Evolutionary conservation across 2,888 invertebrate species (phyloP), one percentile per base, ranked within the genome.

Genomic region (Aphidoletes aphidimyza): DNA sequence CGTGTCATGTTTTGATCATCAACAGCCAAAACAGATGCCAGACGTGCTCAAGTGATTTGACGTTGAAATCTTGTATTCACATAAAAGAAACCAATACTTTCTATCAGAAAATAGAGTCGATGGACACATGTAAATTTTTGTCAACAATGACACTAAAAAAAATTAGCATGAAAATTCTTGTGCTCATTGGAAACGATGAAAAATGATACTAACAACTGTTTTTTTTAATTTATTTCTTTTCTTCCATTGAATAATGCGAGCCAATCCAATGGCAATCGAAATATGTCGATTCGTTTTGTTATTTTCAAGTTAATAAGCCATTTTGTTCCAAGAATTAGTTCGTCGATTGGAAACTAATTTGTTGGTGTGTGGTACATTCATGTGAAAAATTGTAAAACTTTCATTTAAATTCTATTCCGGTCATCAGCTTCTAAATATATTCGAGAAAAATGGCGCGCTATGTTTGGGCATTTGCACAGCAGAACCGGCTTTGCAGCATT

Each of bases 331-430:
- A 26, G 54, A 54, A 54, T 54, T 54, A 54, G 54, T 54, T 17
- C 3, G 54, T 54, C 22, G 54, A 54, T 54, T 54, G 54, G 54
- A 22, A 26, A 8, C 54, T 22, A 8, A 22, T 54, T 11, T 11
- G 11, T 11, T 19, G 6, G 47, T 47, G 2, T 54, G 5, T 2
- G 5, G 26, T 5, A 54, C 54, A 54, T 54, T 22, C 54, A 54
- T 2, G 11, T 54, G 54, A 54, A 54, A 54, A 54, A n/a, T n/a
- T n/a, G n/a, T n/a, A 54, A 22, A 54, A 54, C 54, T 54, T 54
- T 54, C 54, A 54, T 54, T 54, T 26, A 54, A 54, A 54, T 54
- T 54, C 26, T 54, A 54, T 54, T 22, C 54, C 54, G 54, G 54
- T 54, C 54, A 54, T 54, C 54, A 54, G 22, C 54, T 54, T 54